A percentile compares a stretch with the other conserved stretches of the same genome.
Conservation (phyloP, 2,888 invertebrate species). For the Drosophila neonasuta region DNA sequence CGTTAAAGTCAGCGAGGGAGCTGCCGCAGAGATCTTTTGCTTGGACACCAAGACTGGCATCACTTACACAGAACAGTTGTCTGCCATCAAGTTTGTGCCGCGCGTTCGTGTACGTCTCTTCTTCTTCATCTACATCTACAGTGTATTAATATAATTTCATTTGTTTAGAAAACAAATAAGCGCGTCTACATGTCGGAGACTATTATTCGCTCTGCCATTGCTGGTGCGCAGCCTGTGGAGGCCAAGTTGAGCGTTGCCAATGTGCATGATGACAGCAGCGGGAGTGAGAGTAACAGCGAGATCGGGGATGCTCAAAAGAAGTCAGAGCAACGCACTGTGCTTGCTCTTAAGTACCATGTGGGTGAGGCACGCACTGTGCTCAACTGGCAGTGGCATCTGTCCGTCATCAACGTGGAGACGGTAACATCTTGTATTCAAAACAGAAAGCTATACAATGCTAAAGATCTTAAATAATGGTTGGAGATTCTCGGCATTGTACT, state of each 20-base stretch:
- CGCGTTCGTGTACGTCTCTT: conserved; percentile 43
- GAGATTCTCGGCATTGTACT: too few relatives aligned
- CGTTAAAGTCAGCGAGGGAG: background rate
- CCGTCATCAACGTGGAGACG: conserved; percentile 8
- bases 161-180: conserved; percentile 70
- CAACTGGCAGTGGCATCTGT: conserved; percentile 73
- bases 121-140: too few relatives aligned
- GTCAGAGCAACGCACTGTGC: conserved; percentile 1
- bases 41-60: conserved; percentile 18
- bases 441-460: too few relatives aligned
- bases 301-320: background rate
- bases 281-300: background rate
- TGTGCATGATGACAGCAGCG: background rate
- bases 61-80: conserved; percentile 53
- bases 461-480: too few relatives aligned
- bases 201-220: conserved; percentile 57
- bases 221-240: conserved; percentile 29
- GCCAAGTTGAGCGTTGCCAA: conserved; percentile 20
- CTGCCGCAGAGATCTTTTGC: conserved; percentile 32
- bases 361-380: conserved; percentile 53
- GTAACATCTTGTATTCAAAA: conserved; percentile 16
- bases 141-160: background rate
- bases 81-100: conserved; percentile 12
- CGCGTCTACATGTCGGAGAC: conserved; percentile 72
- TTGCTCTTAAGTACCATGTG: conserved; percentile 74